Evolutionary conservation across 2,113 vertebrate genomes (phyloP).

Genomic region (Stomatorhinus ivindoensis): DNA sequence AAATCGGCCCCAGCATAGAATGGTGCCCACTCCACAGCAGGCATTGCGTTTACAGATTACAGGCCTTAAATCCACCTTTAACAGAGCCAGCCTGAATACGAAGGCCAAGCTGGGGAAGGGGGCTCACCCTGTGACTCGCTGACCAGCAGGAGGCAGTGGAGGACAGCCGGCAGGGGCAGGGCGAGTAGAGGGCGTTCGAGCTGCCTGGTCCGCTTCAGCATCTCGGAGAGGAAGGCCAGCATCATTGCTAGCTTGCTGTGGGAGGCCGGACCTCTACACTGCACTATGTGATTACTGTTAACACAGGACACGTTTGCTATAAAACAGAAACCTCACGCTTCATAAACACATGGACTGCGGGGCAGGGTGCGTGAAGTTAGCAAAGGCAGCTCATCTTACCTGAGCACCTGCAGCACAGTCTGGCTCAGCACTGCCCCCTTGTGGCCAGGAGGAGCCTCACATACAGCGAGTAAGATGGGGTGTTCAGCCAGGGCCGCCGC

Average conservation of each 20-base stretch:
- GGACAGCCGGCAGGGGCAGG: conserved; percentile 62
- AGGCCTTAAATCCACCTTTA: not conserved
- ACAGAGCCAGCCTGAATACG: not conserved
- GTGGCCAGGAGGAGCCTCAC: conserved; percentile 51
- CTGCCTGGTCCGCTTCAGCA: conserved; percentile 63
- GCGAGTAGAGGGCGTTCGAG: conserved; percentile 57
- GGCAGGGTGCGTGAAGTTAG: not conserved
- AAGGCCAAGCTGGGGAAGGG: not conserved
- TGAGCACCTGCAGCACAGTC: conserved; percentile 55
- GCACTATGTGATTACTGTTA: conserved; percentile 75
- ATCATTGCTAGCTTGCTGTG: conserved; percentile 70
- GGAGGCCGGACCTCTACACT: conserved; percentile 73
- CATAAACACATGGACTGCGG: not conserved
- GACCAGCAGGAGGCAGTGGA: conserved; percentile 80
- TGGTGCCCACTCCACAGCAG: not conserved
- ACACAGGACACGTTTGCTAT: not conserved
- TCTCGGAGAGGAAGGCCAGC: conserved; percentile 73
- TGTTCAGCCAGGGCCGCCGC: conserved; percentile 60
- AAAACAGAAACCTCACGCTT: not conserved
- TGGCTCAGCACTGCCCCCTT: conserved; percentile 49
- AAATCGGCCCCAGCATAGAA: no score
- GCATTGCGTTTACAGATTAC: not conserved
- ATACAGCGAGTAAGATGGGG: conserved; percentile 73
- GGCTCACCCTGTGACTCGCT: conserved; percentile 80
- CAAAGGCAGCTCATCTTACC: conserved; percentile 39